Conservation (phyloP, 1,140 invertebrate species). For the Lucilia cuprina region DNA sequence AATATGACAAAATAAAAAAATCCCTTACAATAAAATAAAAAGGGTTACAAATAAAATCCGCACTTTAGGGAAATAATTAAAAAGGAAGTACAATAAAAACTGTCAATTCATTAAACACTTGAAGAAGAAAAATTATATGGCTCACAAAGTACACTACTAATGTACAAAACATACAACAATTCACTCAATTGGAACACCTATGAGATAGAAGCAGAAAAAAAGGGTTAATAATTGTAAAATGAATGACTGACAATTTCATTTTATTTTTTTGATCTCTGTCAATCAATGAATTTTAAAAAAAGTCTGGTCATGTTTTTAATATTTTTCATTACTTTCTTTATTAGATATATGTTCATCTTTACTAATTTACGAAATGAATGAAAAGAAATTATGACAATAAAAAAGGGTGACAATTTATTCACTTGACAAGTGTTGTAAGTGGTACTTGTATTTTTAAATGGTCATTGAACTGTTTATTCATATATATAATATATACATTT, state of each 20-base stretch:
- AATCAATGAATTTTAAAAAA: neutral
- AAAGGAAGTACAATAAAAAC: neutral
- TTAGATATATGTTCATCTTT: neutral
- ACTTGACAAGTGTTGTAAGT: neutral
- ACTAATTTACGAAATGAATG: neutral
- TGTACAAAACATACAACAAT: neutral
- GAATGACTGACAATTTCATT: neutral
- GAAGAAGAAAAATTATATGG: neutral
- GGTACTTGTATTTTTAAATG: neutral
- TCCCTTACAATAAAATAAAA: neutral
- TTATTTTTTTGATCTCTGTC: conserved; percentile 13
- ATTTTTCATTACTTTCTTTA: neutral
- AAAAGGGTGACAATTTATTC: neutral
- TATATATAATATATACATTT: too few relatives aligned
- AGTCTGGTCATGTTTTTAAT: neutral
- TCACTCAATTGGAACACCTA: neutral
- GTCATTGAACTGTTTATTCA: neutral
- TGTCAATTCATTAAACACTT: conserved; percentile 15
- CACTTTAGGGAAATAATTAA: neutral
- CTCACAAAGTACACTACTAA: neutral
- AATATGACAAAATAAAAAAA: conserved; percentile 7
- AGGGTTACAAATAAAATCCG: neutral
- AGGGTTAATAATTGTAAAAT: neutral
- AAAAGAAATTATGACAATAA: neutral
- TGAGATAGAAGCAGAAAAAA: neutral